Evolutionary conservation across 2,113 vertebrate genomes (phyloP), one percentile per base, ranked within the genome.

Genomic region (Protobothrops flavoviridis): DNA sequence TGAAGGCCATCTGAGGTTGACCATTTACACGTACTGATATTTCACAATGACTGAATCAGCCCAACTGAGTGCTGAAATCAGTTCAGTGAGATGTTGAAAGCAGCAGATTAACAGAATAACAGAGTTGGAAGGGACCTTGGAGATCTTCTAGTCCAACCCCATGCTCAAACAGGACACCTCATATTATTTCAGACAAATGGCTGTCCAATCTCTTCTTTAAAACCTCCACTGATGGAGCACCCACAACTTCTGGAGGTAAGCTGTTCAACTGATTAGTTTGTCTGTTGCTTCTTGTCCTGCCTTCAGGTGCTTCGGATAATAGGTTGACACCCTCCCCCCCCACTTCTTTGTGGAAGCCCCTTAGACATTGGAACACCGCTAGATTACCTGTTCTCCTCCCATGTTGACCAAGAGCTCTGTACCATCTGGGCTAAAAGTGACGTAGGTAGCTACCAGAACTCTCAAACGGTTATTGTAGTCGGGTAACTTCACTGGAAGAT

Each of bases 351-450:
- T 69, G 64, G 64, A 69, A 69, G 5, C 64, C 64, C 64, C 29
- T 69, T 15, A 69, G 64, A 69, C 29, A n/a, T n/a, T 69, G 29
- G 64, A 69, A 69, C 12, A n/a, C 12, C 15, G 9, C 1, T 15
- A 3, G 92, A 97, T 20, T 96, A 99, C 99, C 99, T 99, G 99
- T 95, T 99, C 99, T 50, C 99, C 99, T 57, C 99, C 99, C 99
- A 99, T 99, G 97, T 99, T 99, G 94, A 99, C 99, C 4, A 99
- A 96, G 88, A 99, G 98, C 97, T 99, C 99, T 0, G 99, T 99
- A 95, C 99, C 99, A 48, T 99, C 99, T 2, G 99, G 99, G 95
- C 99, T 99, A 97, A 99, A 99, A 87, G 99, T 99, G 95, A 99
- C 99, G 0, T 99, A 99, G 0, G 99, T 99, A 94, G 99, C 99